These are phyloP conservation scores for Percina caprodes DNA, from an alignment of 2,113 vertebrate species.

Conservation along the genomic window DNA sequence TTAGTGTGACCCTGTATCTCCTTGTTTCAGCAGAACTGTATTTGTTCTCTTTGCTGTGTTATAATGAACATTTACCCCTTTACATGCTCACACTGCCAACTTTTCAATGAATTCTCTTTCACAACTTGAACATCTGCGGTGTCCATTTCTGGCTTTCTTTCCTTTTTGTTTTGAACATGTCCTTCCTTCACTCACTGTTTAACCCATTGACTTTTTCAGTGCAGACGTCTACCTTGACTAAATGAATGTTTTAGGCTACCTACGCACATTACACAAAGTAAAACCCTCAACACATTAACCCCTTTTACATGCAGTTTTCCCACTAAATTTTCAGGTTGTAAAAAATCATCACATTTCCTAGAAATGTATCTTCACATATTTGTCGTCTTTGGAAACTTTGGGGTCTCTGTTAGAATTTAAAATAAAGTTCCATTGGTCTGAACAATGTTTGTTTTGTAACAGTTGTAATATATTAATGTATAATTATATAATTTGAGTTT, in stretches of 20 bases:
- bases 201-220: neutral
- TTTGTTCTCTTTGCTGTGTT: neutral
- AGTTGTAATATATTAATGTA: too few relatives aligned
- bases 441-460: neutral
- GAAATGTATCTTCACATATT: neutral
- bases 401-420: constrained; percentile 10
- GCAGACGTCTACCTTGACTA: constrained; percentile 5
- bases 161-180: neutral
- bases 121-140: neutral
- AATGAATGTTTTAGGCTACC: constrained; percentile 34
- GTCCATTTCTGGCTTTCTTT: neutral
- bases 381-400: constrained; percentile 29
- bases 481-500: neutral
- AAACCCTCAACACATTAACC: neutral
- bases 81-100: constrained; percentile 30
- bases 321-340: neutral
- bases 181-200: neutral
- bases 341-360: neutral
- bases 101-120: neutral
- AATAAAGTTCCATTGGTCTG: constrained; percentile 31
- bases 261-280: neutral
- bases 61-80: constrained; percentile 4
- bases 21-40: neutral
- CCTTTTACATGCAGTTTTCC: neutral
- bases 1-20: neutral